phyloP scores from a whole-genome alignment of 2,113 vertebrate species.

The Azemiops feae region DNA sequence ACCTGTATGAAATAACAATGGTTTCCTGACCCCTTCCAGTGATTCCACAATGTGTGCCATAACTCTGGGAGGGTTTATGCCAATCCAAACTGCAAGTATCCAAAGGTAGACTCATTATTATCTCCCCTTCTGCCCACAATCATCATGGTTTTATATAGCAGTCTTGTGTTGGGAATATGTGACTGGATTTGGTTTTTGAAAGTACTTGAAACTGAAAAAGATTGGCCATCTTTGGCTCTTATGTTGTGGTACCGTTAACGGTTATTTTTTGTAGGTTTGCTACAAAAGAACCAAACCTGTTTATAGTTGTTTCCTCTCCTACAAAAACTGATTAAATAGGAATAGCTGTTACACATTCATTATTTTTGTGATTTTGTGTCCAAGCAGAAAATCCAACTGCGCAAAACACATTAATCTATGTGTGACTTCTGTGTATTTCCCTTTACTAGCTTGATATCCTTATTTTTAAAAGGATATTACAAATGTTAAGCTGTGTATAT shows the following conservation, averaged over 20 bases:
- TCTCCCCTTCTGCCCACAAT: not conserved
- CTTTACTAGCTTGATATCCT: constrained; percentile 69
- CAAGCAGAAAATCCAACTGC: constrained; percentile 62
- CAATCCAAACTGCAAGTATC: not conserved
- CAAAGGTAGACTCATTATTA: not conserved
- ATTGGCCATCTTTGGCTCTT: not conserved
- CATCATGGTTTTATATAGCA: not conserved
- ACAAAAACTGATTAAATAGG: constrained; percentile 60
- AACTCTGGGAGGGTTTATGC: not conserved
- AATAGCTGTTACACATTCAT: constrained; percentile 69
- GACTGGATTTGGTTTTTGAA: not conserved
- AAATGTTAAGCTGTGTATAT: constrained; percentile 79
- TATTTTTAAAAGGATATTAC: constrained; percentile 71
- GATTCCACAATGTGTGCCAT: not conserved
- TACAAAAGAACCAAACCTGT: constrained; percentile 58
- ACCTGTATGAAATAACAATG: constrained; percentile 12
- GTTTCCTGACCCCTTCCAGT: not conserved
- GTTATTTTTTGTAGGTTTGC: constrained; percentile 58
- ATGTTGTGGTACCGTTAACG: constrained; percentile 29
- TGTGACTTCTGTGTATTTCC: constrained; percentile 73
- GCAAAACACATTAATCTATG: constrained; percentile 68
- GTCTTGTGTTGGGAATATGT: not conserved
- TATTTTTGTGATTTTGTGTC: constrained; percentile 65
- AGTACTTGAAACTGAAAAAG: not conserved
- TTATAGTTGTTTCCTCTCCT: constrained; percentile 56